A percentile compares a stretch with the other conserved stretches of the same genome.
Conservation (phyloP, 1,140 invertebrate species). For the Pseudachorutes palmiensis region DNA sequence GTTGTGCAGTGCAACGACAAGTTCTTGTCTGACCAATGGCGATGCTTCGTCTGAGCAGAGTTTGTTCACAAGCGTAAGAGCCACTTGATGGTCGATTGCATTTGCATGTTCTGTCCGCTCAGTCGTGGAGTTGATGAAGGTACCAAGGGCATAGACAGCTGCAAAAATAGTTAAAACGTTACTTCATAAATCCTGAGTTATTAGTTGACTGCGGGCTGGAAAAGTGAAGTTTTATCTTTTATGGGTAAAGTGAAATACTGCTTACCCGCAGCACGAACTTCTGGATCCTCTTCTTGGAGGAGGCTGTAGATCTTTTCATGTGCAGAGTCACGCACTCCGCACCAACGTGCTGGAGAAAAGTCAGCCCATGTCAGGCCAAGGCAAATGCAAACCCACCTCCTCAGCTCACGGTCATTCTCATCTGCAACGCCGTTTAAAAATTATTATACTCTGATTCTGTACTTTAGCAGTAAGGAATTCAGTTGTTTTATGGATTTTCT, state of each 20-base stretch:
- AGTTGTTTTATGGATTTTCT: too few species aligned
- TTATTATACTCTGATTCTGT: too few species aligned
- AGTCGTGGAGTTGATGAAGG: constrained; percentile 70
- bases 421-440: too few species aligned
- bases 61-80: constrained; percentile 66
- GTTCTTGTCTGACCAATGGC: constrained; percentile 72
- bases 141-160: constrained; percentile 86
- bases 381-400: constrained; percentile 88
- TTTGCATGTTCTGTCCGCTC: constrained; percentile 85
- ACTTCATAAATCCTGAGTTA: too few species aligned
- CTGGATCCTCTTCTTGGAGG: constrained; percentile 69
- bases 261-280: constrained; percentile 82
- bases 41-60: constrained; percentile 72
- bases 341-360: constrained; percentile 88
- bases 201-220: too few species aligned
- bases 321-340: constrained; percentile 86
- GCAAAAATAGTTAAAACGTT: too few species aligned
- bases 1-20: constrained; percentile 78
- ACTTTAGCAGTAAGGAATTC: too few species aligned
- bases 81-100: constrained; percentile 83
- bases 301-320: constrained; percentile 85
- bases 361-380: constrained; percentile 89
- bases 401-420: constrained; percentile 59
- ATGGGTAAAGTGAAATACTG: too few species aligned
- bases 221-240: too few species aligned